A percentile compares a stretch with the other conserved stretches of the same genome.
Evolutionary conservation across 2,888 invertebrate genomes (phyloP).

Genomic region (Thysanoteuthis rhombus): DNA sequence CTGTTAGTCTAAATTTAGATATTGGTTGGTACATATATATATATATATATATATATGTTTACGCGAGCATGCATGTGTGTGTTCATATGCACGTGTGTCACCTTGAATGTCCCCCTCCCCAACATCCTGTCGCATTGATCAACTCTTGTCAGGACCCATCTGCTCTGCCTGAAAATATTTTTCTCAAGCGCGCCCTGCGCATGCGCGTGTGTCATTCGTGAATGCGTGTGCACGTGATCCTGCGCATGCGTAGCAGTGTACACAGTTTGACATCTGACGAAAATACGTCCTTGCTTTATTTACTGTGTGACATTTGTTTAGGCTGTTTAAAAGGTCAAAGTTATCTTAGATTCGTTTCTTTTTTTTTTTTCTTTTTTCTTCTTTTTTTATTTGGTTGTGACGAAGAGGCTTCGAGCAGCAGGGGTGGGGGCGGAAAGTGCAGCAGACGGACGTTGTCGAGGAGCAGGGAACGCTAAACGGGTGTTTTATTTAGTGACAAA

Average conservation of each 20-base stretch:
- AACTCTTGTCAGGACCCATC: neutral
- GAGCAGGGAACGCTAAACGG: neutral
- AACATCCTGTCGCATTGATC: no score
- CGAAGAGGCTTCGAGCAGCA: neutral
- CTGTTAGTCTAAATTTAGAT: no score
- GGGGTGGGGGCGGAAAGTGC: no score
- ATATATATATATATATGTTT: neutral
- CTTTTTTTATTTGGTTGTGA: neutral
- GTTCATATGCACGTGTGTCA: neutral
- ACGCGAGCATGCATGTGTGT: no score
- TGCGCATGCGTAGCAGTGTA: neutral
- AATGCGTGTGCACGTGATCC: neutral
- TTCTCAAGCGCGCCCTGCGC: neutral
- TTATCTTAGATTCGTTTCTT: neutral
- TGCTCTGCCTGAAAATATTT: neutral
- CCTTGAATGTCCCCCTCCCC: neutral
- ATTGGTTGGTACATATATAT: no score
- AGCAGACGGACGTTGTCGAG: neutral
- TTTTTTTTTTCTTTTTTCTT: neutral
- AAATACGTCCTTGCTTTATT: neutral
- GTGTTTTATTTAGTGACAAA: neutral
- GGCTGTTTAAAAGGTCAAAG: neutral
- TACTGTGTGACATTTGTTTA: neutral
- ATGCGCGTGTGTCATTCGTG: neutral
- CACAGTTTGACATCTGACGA: constrained; percentile 12